Evolutionary conservation across 2,888 invertebrate species (phyloP).

Genomic region (Andrena bicolor): DNA sequence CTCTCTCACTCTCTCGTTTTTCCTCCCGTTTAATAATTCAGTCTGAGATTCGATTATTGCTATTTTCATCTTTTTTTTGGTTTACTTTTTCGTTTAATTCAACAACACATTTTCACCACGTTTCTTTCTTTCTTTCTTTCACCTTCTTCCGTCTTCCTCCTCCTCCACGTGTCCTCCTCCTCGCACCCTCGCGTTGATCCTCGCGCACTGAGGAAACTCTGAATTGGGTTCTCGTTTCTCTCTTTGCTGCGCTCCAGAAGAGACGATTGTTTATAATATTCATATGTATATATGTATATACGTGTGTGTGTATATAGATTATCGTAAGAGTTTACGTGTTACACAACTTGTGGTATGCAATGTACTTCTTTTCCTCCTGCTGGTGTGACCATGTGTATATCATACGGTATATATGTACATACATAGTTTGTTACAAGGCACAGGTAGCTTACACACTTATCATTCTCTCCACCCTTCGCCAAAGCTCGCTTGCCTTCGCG

Average conservation of each 20-base stretch:
- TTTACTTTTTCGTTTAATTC: slow-evolving; percentile 45
- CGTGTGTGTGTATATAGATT: slow-evolving; percentile 68
- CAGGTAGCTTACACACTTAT: slow-evolving; percentile 85
- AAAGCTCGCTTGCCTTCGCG: slow-evolving; percentile 35
- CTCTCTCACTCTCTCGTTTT: slow-evolving; percentile 9
- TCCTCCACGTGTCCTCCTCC: slow-evolving; percentile 27
- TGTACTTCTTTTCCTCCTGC: slow-evolving; percentile 45
- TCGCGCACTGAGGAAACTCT: slow-evolving; percentile 60
- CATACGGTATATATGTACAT: slow-evolving; percentile 74
- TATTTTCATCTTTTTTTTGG: slow-evolving; percentile 51
- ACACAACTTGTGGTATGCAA: slow-evolving; percentile 50
- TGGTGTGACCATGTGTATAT: slow-evolving; percentile 63
- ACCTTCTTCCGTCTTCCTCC: neutral
- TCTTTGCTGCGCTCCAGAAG: slow-evolving; percentile 61
- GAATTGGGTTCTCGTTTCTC: slow-evolving; percentile 54
- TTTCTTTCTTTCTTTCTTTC: slow-evolving; percentile 12
- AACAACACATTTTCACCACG: slow-evolving; percentile 64
- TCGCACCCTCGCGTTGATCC: slow-evolving; percentile 31
- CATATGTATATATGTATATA: slow-evolving; percentile 7
- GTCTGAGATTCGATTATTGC: slow-evolving; percentile 76
- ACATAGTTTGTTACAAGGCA: slow-evolving; percentile 85
- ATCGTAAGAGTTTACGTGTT: slow-evolving; percentile 75
- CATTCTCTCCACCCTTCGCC: slow-evolving; percentile 57
- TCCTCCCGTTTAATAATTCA: slow-evolving; percentile 65
- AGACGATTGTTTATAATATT: slow-evolving; percentile 64